Evolutionary conservation across 2,888 invertebrate genomes (phyloP), one percentile per base, ranked within the genome.

Genomic region (Noctua janthe): DNA sequence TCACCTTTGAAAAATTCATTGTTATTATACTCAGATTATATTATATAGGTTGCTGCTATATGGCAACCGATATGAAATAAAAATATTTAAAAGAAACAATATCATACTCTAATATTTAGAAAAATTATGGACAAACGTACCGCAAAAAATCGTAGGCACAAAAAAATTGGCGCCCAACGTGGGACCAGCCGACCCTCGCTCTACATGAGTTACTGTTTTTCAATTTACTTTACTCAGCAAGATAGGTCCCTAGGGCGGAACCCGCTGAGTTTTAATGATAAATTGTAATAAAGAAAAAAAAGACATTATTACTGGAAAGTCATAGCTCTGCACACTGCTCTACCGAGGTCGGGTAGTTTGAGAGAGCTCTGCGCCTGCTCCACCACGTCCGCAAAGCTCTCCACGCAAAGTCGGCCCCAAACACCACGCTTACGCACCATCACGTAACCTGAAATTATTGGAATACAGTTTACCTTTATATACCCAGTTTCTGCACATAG

Each of bases 321-420:
- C 96, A 98, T 98, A 4, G 98, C 98, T 91, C 97, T 97, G 94
- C 98, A 98, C 6, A 98, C 98, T 1, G 98, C 98, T 91, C 97
- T 97, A 10, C 98, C 98, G 62, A 98, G 96, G 91, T 98, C 98
- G 39, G 97, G 97, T 54, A 98, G 95, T 89, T 98, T 97, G 95
- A 98, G 97, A 6, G 97, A 96, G 72, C 97, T 97, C 74, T 97
- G 97, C 2, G 97, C 97, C 83, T 97, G 96, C 59, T 97, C 94
- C 5, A 97, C 96, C 0, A 98, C 97, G 85, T 97, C 97, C 71
- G 97, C 96, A 90, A 98, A 98, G 85, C 97, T 98, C 84, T 98
- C 98, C 35, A 98, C 97, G 89, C 98, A 98, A 8, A 98, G 95
- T 91, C 98, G 98, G 10, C 98, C 98, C 98, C 98, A 98, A 72